phyloP scores from a whole-genome alignment of 2,888 invertebrate species.

The Athetis lepigone region DNA sequence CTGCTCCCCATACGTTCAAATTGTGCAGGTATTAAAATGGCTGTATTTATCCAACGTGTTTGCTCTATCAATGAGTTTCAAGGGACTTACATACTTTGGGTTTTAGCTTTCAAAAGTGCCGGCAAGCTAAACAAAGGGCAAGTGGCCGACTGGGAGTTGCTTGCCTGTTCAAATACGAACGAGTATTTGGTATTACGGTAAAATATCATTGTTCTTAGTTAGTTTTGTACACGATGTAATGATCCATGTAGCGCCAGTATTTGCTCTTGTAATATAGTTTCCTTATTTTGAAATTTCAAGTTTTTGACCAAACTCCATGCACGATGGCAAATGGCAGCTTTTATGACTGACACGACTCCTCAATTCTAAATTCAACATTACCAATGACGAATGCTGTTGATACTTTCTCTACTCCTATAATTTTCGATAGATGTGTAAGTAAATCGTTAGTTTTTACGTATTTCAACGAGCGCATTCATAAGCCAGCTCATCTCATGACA shows the following conservation, averaged over 20 bases:
- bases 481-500: slow-evolving; percentile 59
- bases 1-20: slow-evolving; percentile 88
- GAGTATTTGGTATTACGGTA: slow-evolving; percentile 82
- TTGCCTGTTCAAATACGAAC: slow-evolving; percentile 83
- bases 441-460: slow-evolving; percentile 7
- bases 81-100: slow-evolving; percentile 89
- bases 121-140: slow-evolving; percentile 83
- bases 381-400: background rate
- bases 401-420: slow-evolving; percentile 11
- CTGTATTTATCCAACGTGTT: slow-evolving; percentile 84
- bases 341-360: background rate
- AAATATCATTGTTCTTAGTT: slow-evolving; percentile 80
- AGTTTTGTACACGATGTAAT: slow-evolving; percentile 71
- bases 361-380: background rate
- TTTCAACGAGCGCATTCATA: slow-evolving; percentile 43
- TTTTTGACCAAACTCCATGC: background rate
- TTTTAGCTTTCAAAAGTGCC: slow-evolving; percentile 90
- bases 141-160: slow-evolving; percentile 84
- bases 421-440: slow-evolving; percentile 8
- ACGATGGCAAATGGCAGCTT: background rate
- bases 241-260: slow-evolving; percentile 69
- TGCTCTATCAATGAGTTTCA: slow-evolving; percentile 86
- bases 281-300: slow-evolving; percentile 1
- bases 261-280: slow-evolving; percentile 45
- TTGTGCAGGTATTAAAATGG: slow-evolving; percentile 86